These are phyloP conservation scores for Tenthredo livida DNA, from an alignment of 2,888 invertebrate genomes.

Conservation along the genomic window DNA sequence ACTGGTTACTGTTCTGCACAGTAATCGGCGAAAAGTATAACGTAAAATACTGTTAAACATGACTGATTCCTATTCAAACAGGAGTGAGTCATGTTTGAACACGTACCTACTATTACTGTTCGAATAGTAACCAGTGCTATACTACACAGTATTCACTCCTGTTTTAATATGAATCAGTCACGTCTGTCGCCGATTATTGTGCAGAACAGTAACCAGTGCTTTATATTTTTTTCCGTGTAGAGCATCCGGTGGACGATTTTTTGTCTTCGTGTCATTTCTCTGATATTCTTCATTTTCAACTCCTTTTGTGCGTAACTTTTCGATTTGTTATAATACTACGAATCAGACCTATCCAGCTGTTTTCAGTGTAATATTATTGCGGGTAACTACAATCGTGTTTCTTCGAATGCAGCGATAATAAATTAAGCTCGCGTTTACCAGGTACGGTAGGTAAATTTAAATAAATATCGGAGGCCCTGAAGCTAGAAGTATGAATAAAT, in stretches of 20 bases:
- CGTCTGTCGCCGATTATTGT: too few species aligned
- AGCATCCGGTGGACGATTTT: background rate
- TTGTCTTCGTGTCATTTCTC: background rate
- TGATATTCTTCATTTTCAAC: background rate
- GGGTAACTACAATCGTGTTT: background rate
- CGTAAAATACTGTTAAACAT: too few species aligned
- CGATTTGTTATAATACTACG: background rate
- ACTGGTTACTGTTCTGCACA: too few species aligned
- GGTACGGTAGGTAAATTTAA: background rate
- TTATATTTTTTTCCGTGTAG: too few species aligned
- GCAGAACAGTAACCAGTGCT: too few species aligned
- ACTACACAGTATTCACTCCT: too few species aligned
- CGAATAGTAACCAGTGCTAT: too few species aligned
- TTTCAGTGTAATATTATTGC: background rate
- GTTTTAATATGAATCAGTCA: too few species aligned
- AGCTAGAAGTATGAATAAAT: background rate
- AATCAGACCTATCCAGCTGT: background rate
- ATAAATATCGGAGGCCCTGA: background rate
- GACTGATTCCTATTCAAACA: too few species aligned
- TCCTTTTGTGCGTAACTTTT: background rate
- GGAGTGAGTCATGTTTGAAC: too few species aligned
- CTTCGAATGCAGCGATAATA: background rate
- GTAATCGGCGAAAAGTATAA: too few species aligned
- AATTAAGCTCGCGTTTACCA: background rate
- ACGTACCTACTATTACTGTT: too few species aligned